Base-by-base conservation (phyloP, 2,113 vertebrate species). In the Passer domesticus region DNA sequence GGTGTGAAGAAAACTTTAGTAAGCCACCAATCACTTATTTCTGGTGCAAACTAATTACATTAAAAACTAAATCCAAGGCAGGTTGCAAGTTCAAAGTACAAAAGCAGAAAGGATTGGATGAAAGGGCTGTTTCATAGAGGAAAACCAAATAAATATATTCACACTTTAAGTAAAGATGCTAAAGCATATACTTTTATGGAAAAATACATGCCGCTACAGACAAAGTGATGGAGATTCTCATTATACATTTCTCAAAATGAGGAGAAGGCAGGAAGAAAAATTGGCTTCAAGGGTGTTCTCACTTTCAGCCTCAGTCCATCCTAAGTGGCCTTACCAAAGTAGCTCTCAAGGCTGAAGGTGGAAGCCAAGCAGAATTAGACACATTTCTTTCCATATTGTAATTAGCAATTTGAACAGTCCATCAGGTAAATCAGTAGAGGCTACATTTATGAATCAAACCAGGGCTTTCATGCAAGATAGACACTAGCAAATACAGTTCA, bases 1-100 rank as follows among this genome's bases (percentile, higher is more conserved):
- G 52, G 44, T 89, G 33, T n/a, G 83, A 95, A 92, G 70, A 94
- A 96, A 92, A 94, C 56, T 67, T 41, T 62, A 35, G 59, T 87
- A 85, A 96, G 39, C 69, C 44, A 96, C 92, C 55, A 78, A 92
- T 87, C 95, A 96, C 82, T 96, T 94, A 94, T 94, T 95, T 96
- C 87, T 92, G 52, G 81, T 85, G 74, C 59, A 96, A 96, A 85
- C 80, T 94, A 97, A 96, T 95, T 96, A 95, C 63, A 94, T 87
- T 87, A 77, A 94, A 95, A 83, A 90, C 75, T 60, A 95, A 88
- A 95, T 58, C 37, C 58, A 90, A 94, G 46, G 46, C 64, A 92
- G 64, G 8, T 63, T 92, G 58, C 55, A 82, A 91, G 50, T 74
- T 92, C 72, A 88, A 90, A 50, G 81, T 84, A 91, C 92, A 94